Conservation (phyloP, 2,888 invertebrate genomes). For the Diplolepis rosae region DNA sequence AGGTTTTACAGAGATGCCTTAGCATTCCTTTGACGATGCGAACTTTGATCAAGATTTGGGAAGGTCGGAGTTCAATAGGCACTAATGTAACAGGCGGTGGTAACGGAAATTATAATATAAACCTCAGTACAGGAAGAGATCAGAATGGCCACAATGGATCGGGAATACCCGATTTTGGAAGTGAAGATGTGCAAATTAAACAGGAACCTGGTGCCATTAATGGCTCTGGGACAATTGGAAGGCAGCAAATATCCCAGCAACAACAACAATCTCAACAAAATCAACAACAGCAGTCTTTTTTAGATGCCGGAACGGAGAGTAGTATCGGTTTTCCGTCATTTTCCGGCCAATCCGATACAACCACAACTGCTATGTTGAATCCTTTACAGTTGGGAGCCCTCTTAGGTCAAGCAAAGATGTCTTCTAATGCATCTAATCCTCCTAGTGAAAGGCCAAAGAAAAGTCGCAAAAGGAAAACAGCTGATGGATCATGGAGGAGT, state of each 20-base stretch:
- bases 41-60: conserved; percentile 90
- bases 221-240: conserved; percentile 62
- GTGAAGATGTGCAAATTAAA: conserved; percentile 70
- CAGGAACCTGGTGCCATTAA: conserved; percentile 69
- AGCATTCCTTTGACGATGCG: conserved; percentile 95
- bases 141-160: conserved; percentile 67
- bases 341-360: conserved; percentile 73
- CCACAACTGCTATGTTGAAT: conserved; percentile 67
- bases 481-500: conserved; percentile 78
- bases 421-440: conserved; percentile 42
- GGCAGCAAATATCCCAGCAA: conserved; percentile 55
- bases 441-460: conserved; percentile 76
- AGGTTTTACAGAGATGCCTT: conserved; percentile 89
- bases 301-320: conserved; percentile 74
- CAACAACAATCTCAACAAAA: conserved; percentile 57
- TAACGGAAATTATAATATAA: conserved; percentile 79
- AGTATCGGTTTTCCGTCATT: conserved; percentile 74
- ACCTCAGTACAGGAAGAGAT: conserved; percentile 78
- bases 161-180: conserved; percentile 68
- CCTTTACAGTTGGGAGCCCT: conserved; percentile 69
- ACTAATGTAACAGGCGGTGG: conserved; percentile 75
- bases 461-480: conserved; percentile 78
- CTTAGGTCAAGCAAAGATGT: conserved; percentile 65
- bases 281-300: conserved; percentile 72
- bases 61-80: conserved; percentile 78